Evolutionary conservation across 2,888 invertebrate species (phyloP).

Genomic region (Drosophila falleni): DNA sequence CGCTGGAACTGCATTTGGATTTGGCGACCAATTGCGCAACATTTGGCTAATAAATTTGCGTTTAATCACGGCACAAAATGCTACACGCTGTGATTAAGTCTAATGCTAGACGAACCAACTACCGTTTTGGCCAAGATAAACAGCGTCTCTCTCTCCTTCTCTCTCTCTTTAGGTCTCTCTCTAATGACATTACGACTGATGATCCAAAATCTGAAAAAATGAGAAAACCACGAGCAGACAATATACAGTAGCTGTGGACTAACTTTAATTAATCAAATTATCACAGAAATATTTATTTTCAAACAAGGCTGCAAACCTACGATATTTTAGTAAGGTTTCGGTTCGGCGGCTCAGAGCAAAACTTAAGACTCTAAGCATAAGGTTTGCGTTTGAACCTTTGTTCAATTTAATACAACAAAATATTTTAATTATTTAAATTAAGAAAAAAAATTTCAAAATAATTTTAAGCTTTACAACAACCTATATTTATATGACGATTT

Average conservation of each 20-base stretch:
- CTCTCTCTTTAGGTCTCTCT: no score
- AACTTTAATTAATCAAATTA: background rate
- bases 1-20: slow-evolving; percentile 16
- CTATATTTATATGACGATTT: no score
- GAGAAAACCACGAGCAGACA: slow-evolving; percentile 22
- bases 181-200: background rate
- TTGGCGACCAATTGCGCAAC: slow-evolving; percentile 63
- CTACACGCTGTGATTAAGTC: slow-evolving; percentile 71
- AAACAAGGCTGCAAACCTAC: no score
- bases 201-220: slow-evolving; percentile 35
- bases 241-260: slow-evolving; percentile 22
- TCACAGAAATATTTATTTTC: background rate
- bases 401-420: no score
- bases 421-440: no score
- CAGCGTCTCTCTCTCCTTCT: background rate
- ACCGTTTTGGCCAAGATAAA: slow-evolving; percentile 52
- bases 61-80: slow-evolving; percentile 74
- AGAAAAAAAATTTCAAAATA: no score
- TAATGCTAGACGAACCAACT: slow-evolving; percentile 35
- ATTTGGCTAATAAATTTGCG: slow-evolving; percentile 72
- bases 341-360: no score
- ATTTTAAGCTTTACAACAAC: no score
- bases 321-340: no score
- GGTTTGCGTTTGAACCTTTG: no score
- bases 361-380: no score